These are phyloP conservation scores for Schlechtendalia chinensis DNA, from an alignment of 1,140 invertebrate genomes.

Conservation along the genomic window DNA sequence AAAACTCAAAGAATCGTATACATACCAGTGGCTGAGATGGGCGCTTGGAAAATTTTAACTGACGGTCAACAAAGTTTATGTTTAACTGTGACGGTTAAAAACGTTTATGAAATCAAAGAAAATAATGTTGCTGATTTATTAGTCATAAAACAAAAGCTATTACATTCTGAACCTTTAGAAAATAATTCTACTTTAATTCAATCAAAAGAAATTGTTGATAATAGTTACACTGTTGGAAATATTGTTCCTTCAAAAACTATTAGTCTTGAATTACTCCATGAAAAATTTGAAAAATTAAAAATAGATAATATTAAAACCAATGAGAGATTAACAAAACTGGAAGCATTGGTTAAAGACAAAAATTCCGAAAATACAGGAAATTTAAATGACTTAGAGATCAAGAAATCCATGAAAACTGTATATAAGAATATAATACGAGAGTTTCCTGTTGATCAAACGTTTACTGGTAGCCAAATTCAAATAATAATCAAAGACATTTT, in stretches of 20 bases:
- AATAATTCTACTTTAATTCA: not conserved
- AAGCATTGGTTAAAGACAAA: conserved; percentile 22
- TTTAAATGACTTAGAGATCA: not conserved
- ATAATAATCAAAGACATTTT: conserved; percentile 30
- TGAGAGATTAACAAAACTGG: conserved; percentile 26
- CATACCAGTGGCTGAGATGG: conserved; percentile 24
- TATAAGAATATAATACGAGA: conserved; percentile 29
- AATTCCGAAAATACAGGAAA: not conserved
- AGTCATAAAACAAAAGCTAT: not conserved
- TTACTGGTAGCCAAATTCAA: conserved; percentile 35
- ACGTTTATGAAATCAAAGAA: conserved; percentile 22
- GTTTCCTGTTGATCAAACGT: conserved; percentile 38
- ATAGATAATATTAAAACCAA: conserved; percentile 27
- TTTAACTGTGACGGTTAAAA: conserved; percentile 26
- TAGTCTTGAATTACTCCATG: conserved; percentile 4
- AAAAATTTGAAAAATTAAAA: conserved; percentile 33
- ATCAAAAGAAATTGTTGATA: not conserved
- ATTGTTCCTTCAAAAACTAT: not conserved
- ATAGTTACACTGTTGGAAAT: too few relatives aligned
- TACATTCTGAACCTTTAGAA: too few relatives aligned
- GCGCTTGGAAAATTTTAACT: conserved; percentile 41
- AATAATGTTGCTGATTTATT: not conserved
- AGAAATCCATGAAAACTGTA: not conserved
- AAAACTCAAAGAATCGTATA: conserved; percentile 15
- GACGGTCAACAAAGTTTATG: conserved; percentile 34